phyloP scores from a whole-genome alignment of 2,797 vertebrate genomes.

The Saguinus oedipus region DNA sequence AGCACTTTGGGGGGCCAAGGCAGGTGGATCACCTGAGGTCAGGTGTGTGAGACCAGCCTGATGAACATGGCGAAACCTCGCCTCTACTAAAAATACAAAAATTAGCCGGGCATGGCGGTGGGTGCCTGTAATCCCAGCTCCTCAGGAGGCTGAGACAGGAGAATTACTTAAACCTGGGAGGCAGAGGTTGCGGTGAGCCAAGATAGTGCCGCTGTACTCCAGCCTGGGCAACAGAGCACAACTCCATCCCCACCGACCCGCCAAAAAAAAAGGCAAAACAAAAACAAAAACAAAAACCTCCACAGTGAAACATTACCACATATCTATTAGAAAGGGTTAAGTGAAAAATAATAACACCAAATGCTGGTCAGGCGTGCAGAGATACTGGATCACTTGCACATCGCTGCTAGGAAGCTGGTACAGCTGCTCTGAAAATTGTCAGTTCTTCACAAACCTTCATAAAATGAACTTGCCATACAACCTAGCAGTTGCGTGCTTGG shows the following conservation, averaged over 20 bases:
- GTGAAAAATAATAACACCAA: not conserved
- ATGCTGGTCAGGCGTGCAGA: no score
- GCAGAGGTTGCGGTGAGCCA: not conserved
- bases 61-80: rapidly evolving
- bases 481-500: not conserved
- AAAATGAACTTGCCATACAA: not conserved
- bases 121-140: not conserved
- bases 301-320: not conserved
- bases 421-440: not conserved
- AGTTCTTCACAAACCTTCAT: not conserved
- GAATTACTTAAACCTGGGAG: not conserved
- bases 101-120: not conserved
- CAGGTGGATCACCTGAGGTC: not conserved
- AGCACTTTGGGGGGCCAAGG: not conserved
- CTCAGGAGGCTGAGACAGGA: not conserved
- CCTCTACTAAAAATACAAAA: not conserved
- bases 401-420: not conserved
- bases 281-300: no score
- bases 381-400: rapidly evolving
- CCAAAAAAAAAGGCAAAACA: no score
- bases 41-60: not conserved
- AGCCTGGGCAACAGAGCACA: not conserved
- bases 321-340: not conserved
- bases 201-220: not conserved
- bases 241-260: rapidly evolving